A percentile compares a stretch with the other conserved stretches of the same genome.
Conservation (phyloP, 2,797 vertebrate species). For the Acestrorhynchus altus region DNA sequence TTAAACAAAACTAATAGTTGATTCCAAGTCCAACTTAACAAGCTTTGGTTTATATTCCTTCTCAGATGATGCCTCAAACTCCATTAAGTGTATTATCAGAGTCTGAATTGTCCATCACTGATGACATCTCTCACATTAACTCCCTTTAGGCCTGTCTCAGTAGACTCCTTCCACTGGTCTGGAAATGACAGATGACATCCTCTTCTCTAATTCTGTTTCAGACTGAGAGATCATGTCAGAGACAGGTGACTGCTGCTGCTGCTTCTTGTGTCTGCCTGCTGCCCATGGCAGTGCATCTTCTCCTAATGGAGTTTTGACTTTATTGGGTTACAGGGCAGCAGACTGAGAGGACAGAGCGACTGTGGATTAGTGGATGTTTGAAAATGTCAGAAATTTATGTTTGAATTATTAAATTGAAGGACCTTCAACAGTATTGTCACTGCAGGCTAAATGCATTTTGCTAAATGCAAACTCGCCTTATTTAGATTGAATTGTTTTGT, state of each 20-base stretch:
- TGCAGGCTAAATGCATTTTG: too few relatives aligned
- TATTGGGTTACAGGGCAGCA: constrained; percentile 63
- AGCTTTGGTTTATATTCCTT: constrained; percentile 22
- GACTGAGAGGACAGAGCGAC: constrained; percentile 40
- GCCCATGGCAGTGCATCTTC: constrained; percentile 50
- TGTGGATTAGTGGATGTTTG: background rate
- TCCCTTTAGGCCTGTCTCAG: constrained; percentile 19
- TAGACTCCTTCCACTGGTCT: constrained; percentile 41
- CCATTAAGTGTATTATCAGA: constrained; percentile 33
- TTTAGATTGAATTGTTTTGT: too few relatives aligned
- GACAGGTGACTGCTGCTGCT: constrained; percentile 60
- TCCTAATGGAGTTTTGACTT: constrained; percentile 57
- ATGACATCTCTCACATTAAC: constrained; percentile 35
- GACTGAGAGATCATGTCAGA: constrained; percentile 57
- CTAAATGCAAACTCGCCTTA: too few relatives aligned
- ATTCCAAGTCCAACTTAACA: background rate
- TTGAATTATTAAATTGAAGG: too few relatives aligned
- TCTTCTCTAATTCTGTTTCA: constrained; percentile 62
- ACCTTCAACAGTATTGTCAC: too few relatives aligned
- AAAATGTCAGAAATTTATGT: too few relatives aligned
- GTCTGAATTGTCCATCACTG: constrained; percentile 18
- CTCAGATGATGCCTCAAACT: constrained; percentile 5
- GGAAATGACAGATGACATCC: constrained; percentile 58
- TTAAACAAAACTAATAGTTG: background rate
- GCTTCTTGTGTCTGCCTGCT: background rate